Base-by-base conservation (phyloP, 2,888 invertebrate genomes). In the Mellilla xanthometata region DNA sequence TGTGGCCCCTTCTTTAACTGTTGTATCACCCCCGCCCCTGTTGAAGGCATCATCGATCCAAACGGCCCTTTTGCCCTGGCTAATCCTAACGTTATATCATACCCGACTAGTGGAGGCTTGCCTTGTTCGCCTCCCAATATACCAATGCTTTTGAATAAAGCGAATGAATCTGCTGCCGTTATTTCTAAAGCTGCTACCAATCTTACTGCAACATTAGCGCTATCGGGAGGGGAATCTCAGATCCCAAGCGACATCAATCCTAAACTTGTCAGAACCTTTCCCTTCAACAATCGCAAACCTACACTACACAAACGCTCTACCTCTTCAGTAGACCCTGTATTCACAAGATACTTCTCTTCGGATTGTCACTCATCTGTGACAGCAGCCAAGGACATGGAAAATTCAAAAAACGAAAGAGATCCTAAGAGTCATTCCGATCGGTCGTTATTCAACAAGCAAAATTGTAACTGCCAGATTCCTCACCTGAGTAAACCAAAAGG, bases 1-100 rank as follows among this genome's bases (percentile, higher is more conserved):
- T 36, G 28, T 22, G 36, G 36, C 8, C 36, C 36, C 11, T 60
- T 64, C 29, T 30, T 52, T 5, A 60, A 62, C 30, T 62, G 59
- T 19, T 52, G 59, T 2, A 58, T 61, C 19, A 1, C 40, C 1
- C 65, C 49, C 3, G 15, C 11, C 41, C 2, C 56, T 54, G 39
- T 38, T 12, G 29, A 38, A 12, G 15, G 36, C 3, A 1, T 29
- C 22, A 13, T 13, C 15, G 9, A 24, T 27, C 28, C n/a, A 11
- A 3, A 38, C 12, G 28, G 27, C 0, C 12, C 19, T 4, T 12
- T n/a, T 3, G n/a, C 19, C 8, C 4, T 6, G 1, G 9, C 11
- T 11, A 27, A 28, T 8, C 19, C 11, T 2, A 15, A 9, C 7
- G n/a, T 22, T 10, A 3, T 24, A n/a, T 11, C 29, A 9, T 23